phyloP scores from a whole-genome alignment of 1,140 invertebrate species.

The Drosophila erecta region DNA sequence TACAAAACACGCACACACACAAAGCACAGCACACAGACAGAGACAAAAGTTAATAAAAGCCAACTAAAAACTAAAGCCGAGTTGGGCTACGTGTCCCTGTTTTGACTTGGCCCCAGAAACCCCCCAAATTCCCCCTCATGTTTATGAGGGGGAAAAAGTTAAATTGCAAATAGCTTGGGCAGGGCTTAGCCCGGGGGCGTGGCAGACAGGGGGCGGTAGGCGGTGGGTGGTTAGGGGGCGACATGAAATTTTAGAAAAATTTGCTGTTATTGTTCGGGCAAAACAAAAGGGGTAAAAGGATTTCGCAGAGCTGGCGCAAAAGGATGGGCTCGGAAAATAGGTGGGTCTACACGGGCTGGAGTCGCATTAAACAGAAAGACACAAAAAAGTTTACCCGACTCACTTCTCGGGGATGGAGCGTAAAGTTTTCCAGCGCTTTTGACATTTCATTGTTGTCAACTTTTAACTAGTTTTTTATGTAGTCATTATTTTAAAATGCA shows the following conservation, averaged over 20 bases:
- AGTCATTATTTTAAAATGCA: conserved; percentile 76
- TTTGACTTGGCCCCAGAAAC: conserved; percentile 39
- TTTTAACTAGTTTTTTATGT: conserved; percentile 81
- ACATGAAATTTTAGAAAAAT: conserved; percentile 82
- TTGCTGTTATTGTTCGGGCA: conserved; percentile 75
- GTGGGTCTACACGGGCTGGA: conserved; percentile 38
- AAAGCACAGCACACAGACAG: not conserved
- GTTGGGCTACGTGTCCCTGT: conserved; percentile 68
- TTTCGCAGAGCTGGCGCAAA: conserved; percentile 23
- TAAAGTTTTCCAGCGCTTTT: conserved; percentile 70
- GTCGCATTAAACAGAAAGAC: conserved; percentile 61
- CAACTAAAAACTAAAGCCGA: conserved; percentile 80
- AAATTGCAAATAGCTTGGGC: conserved; percentile 80
- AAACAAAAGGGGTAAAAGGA: conserved; percentile 65
- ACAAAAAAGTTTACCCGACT: conserved; percentile 59
- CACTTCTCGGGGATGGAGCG: conserved; percentile 13
- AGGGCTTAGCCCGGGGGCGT: conserved; percentile 29
- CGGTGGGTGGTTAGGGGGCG: conserved; percentile 14
- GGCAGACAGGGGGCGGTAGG: conserved; percentile 1
- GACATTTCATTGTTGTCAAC: conserved; percentile 81
- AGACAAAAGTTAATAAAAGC: conserved; percentile 81
- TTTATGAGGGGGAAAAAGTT: conserved; percentile 61
- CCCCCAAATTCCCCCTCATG: not conserved
- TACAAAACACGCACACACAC: conserved; percentile 3
- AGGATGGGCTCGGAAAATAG: conserved; percentile 19